Evolutionary conservation across 2,797 vertebrate species (phyloP).

Genomic region (Eremophila alpestris): DNA sequence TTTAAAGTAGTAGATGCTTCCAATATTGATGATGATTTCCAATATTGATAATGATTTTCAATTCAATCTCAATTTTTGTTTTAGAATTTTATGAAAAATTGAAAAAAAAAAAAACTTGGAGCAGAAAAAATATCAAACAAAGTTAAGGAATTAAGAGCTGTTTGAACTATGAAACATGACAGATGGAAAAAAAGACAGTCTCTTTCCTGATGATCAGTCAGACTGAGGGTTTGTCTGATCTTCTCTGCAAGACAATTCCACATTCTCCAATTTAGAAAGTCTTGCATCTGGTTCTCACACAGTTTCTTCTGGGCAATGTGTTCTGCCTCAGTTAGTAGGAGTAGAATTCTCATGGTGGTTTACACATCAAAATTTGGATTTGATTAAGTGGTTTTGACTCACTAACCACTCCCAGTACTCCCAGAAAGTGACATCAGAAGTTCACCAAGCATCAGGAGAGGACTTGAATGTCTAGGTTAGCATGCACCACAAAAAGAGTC

Average conservation of each 20-base stretch:
- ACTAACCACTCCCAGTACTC: slow-evolving; percentile 2
- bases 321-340: neutral
- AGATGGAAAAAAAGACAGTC: neutral
- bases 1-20: neutral
- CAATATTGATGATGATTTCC: neutral
- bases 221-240: slow-evolving; percentile 34
- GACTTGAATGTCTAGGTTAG: neutral
- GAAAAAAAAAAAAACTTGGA: neutral
- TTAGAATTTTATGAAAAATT: neutral
- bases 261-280: slow-evolving; percentile 12
- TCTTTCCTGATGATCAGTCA: slow-evolving; percentile 26
- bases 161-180: neutral
- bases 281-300: slow-evolving; percentile 9
- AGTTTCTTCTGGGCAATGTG: neutral
- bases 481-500: neutral
- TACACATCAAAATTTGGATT: slow-evolving; percentile 30
- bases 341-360: neutral
- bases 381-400: slow-evolving; percentile 43
- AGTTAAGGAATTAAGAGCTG: neutral
- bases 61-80: neutral
- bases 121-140: neutral
- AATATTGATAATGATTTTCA: neutral
- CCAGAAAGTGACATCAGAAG: slow-evolving; percentile 14
- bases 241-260: slow-evolving; percentile 25
- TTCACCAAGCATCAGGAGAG: neutral